Conservation (phyloP, 2,888 invertebrate genomes). For the Eremobia ochroleuca region DNA sequence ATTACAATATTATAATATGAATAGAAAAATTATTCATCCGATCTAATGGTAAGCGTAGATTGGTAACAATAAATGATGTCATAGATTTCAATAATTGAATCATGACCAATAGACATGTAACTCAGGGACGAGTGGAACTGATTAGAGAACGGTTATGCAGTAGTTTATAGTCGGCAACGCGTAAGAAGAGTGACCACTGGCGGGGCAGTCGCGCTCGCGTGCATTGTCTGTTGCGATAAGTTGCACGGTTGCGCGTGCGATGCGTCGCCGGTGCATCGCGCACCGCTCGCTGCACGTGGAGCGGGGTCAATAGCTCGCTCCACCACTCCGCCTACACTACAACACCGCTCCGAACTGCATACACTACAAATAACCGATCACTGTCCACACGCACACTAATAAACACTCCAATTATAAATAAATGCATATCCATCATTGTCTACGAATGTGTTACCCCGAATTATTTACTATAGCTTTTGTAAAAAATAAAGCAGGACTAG, state of each 20-base stretch:
- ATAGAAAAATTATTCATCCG: conserved; percentile 45
- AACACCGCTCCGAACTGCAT: conserved; percentile 62
- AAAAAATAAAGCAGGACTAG: neutral
- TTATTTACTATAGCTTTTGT: conserved; percentile 3
- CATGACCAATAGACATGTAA: conserved; percentile 44
- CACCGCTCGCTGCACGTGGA: conserved; percentile 78
- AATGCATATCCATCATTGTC: conserved; percentile 44
- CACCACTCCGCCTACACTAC: conserved; percentile 71
- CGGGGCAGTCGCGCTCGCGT: conserved; percentile 21
- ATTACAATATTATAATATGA: conserved; percentile 20
- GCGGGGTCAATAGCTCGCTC: conserved; percentile 84
- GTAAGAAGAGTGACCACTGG: conserved; percentile 32
- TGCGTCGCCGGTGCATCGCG: conserved; percentile 64
- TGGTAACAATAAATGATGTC: conserved; percentile 61
- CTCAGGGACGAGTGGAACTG: conserved; percentile 36
- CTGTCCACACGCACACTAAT: conserved; percentile 65
- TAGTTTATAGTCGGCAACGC: conserved; percentile 11
- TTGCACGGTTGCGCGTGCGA: conserved; percentile 54
- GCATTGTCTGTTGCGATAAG: conserved; percentile 58
- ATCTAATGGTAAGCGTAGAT: conserved; percentile 24
- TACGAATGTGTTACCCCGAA: conserved; percentile 24
- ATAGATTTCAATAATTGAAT: conserved; percentile 59
- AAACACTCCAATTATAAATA: conserved; percentile 54
- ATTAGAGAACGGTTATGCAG: conserved; percentile 46
- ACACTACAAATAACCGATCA: conserved; percentile 68